Evolutionary conservation across 2,113 vertebrate genomes (phyloP).

Genomic region (Dicaeum eximium): DNA sequence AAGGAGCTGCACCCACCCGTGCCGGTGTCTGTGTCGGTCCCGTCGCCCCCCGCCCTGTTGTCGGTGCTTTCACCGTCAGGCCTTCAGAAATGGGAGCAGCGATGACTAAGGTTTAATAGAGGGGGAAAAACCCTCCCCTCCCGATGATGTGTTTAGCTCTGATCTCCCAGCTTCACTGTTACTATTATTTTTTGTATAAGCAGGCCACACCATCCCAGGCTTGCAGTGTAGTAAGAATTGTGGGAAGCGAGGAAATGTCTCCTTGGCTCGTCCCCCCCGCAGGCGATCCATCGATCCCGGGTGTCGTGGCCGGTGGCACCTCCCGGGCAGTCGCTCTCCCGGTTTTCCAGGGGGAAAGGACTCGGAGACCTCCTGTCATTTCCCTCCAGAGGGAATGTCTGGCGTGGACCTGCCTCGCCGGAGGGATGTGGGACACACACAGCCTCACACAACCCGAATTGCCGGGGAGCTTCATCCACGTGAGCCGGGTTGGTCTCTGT

Average conservation of each 20-base stretch:
- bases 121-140: not conserved
- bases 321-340: not conserved
- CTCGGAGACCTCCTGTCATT: not conserved
- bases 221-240: not conserved
- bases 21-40: not conserved
- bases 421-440: not conserved
- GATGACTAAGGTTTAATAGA: constrained; percentile 46
- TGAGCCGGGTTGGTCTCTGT: not conserved
- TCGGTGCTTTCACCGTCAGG: not conserved
- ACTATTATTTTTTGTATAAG: not conserved
- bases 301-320: not conserved
- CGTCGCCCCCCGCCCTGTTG: not conserved
- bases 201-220: not conserved
- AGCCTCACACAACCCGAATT: not conserved
- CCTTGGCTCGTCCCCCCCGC: not conserved
- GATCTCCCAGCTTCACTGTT: not conserved
- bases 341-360: not conserved
- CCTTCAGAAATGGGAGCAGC: constrained; percentile 2
- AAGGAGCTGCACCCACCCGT: not conserved
- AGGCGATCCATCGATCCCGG: not conserved
- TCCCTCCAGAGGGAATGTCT: not conserved
- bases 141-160: not conserved
- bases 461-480: not conserved
- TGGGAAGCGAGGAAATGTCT: constrained; percentile 27
- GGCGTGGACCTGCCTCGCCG: not conserved